phyloP scores from a whole-genome alignment of 35 echinoderm and acorn worm species.

The Heliocidaris erythrogramma region DNA sequence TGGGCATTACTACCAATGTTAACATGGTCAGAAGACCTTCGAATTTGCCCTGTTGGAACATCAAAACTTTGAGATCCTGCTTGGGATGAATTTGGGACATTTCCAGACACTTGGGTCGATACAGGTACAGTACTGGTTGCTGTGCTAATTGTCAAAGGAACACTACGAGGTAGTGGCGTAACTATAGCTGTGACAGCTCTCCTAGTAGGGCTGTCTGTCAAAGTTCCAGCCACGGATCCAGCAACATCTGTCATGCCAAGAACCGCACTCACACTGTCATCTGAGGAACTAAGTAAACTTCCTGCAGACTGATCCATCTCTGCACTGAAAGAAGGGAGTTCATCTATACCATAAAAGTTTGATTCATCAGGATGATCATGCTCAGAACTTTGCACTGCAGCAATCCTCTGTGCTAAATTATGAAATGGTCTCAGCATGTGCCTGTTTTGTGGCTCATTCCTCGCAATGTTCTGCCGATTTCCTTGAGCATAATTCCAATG shows the following conservation, averaged over 20 bases:
- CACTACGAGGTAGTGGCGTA: conserved; percentile 40
- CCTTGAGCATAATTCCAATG: conserved; percentile 2
- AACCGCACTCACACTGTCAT: neutral
- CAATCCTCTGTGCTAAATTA: conserved; percentile 10
- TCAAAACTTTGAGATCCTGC: neutral
- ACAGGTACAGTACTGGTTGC: neutral
- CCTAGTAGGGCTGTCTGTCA: conserved; percentile 19
- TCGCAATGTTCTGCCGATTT: neutral
- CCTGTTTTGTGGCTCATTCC: neutral
- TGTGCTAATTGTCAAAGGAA: neutral
- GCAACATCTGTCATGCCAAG: neutral
- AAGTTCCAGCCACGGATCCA: neutral
- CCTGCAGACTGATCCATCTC: conserved; percentile 42
- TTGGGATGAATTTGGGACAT: neutral
- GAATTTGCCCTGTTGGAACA: neutral
- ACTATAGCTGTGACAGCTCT: conserved; percentile 41
- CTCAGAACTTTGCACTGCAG: neutral
- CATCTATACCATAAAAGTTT: conserved; percentile 21
- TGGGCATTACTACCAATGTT: neutral
- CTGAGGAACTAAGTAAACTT: neutral
- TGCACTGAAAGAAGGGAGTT: conserved; percentile 22
- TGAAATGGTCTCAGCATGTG: neutral
- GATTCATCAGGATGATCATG: neutral
- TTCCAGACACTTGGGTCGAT: neutral
- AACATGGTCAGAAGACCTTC: neutral